Percentiles rank a stretch among this genome's conserved stretches.
phyloP scores from a whole-genome alignment of 2,888 invertebrate species.

The Heterodera filipjevi region DNA sequence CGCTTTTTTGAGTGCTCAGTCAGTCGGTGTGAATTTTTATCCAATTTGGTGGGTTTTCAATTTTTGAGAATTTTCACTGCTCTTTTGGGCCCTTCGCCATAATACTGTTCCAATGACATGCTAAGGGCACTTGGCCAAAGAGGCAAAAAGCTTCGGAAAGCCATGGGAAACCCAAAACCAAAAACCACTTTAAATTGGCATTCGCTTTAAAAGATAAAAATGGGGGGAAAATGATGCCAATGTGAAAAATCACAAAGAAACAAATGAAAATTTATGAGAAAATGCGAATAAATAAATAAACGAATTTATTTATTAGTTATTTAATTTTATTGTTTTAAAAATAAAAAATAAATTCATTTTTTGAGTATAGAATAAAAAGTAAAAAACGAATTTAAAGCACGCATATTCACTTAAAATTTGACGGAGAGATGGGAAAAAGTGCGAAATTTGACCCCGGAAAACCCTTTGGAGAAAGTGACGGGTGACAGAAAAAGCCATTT shows the following conservation, averaged over 20 bases:
- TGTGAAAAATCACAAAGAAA: not conserved
- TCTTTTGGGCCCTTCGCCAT: not conserved
- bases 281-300: no score
- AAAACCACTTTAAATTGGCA: conserved; percentile 9
- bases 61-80: not conserved
- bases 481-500: not conserved
- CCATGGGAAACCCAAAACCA: conserved; percentile 8
- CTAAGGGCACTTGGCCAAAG: not conserved
- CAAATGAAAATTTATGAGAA: not conserved
- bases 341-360: not conserved
- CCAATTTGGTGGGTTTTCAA: not conserved
- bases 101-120: not conserved
- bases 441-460: not conserved
- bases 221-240: not conserved
- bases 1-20: not conserved
- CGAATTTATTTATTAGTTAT: not conserved
- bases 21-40: no score
- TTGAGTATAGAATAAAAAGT: not conserved
- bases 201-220: not conserved
- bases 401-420: conserved; percentile 3
- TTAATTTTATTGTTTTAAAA: not conserved
- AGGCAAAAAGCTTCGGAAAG: conserved; percentile 1
- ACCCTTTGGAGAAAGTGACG: not conserved
- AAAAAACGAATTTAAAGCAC: not conserved
- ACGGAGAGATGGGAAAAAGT: not conserved